phyloP scores from a whole-genome alignment of 1,140 invertebrate genomes.

The Temnothorax curvispinosus region DNA sequence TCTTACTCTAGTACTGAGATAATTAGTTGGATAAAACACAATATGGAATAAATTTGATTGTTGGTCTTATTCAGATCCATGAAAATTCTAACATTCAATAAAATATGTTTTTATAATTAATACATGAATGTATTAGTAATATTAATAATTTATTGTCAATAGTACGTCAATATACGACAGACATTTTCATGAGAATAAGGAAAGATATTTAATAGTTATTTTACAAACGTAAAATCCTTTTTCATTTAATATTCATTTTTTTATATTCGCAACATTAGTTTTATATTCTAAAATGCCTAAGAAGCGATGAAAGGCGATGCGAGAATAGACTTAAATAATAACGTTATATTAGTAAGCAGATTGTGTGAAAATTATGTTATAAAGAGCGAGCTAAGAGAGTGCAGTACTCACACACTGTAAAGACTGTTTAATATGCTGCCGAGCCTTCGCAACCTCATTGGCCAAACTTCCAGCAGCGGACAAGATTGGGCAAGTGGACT shows the following conservation, averaged over 20 bases:
- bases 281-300: slow-evolving; percentile 23
- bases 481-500: slow-evolving; percentile 77
- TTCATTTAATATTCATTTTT: slow-evolving; percentile 5
- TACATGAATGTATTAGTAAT: neutral
- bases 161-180: neutral
- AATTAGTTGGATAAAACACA: neutral
- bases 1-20: neutral
- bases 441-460: slow-evolving; percentile 86
- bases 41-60: neutral
- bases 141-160: neutral
- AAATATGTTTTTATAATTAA: neutral
- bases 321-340: slow-evolving; percentile 39
- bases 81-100: neutral
- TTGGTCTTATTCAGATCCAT: neutral
- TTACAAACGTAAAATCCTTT: neutral
- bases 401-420: slow-evolving; percentile 87
- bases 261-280: slow-evolving; percentile 6
- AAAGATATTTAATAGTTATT: neutral
- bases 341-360: slow-evolving; percentile 71
- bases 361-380: slow-evolving; percentile 64
- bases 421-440: slow-evolving; percentile 87
- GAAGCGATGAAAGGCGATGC: slow-evolving; percentile 32
- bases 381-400: slow-evolving; percentile 72
- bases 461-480: slow-evolving; percentile 85
- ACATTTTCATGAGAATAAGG: neutral